Evolutionary conservation across 2,797 vertebrate species (phyloP), one percentile per base, ranked within the genome.

Genomic region (Lagodon rhomboides): DNA sequence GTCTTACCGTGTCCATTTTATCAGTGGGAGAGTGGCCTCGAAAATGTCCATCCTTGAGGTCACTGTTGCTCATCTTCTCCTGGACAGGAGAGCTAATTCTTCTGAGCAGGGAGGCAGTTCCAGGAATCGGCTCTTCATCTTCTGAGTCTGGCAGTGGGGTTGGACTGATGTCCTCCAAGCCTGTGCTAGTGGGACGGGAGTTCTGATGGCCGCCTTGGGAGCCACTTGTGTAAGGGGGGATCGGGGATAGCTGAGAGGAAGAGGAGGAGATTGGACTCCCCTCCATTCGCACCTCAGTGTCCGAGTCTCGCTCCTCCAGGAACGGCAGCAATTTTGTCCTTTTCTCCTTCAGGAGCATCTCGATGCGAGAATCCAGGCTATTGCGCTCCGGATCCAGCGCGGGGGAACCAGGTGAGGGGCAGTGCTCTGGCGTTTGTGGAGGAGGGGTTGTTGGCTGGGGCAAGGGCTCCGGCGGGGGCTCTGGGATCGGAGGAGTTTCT

Each of bases 301-400:
- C 98, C 0, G 98, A 99, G 93, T 98, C 97, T n/a, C 96, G 96
- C 80, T 98, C 98, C 0, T 94, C 95, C 16, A 99, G 93, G 92
- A 99, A 99, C 34, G 97, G 97, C 84, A 98, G 90, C 89, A 98
- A 91, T 83, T 99, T 99, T 91, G 97, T 97, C 92, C 96, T 95
- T 92, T 98, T 97, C 89, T 98, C 98, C 94, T 99, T 99, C 80
- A 99, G 95, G 83, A 99, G 96, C 98, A 99, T 99, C 94, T 98
- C 98, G 41, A 99, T 99, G 82, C 98, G 96, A 0, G 98, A 99
- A 89, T 99, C 98, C 92, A 99, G 94, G 93, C 98, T 99, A 91
- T 98, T 97, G 83, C 96, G 96, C 94, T 98, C 97, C 0, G 95
- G 92, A 78, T 98, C 98, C 79, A 95, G 94, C 0, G 96, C 94